A percentile compares a stretch with the other conserved stretches of the same genome.
phyloP scores from a whole-genome alignment of 2,888 invertebrate genomes.

The Thera britannica region DNA sequence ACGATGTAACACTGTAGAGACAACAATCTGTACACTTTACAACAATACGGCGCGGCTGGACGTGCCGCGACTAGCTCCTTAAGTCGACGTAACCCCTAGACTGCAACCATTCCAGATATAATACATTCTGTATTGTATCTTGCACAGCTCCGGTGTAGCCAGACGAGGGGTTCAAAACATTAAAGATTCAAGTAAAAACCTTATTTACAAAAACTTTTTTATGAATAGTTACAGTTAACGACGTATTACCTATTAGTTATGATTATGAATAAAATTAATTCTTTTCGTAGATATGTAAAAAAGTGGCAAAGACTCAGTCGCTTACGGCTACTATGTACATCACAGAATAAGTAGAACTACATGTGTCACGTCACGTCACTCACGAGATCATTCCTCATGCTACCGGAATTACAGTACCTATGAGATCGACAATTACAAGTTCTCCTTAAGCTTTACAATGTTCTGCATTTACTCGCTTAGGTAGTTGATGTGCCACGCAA shows the following conservation, averaged over 20 bases:
- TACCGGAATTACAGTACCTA: too few relatives aligned
- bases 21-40: conserved; percentile 20
- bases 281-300: conserved; percentile 80
- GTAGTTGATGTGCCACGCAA: too few relatives aligned
- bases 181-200: conserved; percentile 64
- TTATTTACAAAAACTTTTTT: conserved; percentile 71
- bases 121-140: background rate
- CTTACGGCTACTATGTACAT: conserved; percentile 80
- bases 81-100: background rate
- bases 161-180: background rate
- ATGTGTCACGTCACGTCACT: background rate
- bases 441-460: too few relatives aligned
- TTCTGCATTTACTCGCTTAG: too few relatives aligned
- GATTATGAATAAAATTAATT: conserved; percentile 52
- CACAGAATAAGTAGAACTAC: conserved; percentile 52
- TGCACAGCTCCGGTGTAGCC: background rate
- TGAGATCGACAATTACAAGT: too few relatives aligned
- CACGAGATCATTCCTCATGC: too few relatives aligned
- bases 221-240: conserved; percentile 32
- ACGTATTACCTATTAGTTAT: conserved; percentile 2
- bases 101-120: background rate
- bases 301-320: conserved; percentile 82
- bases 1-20: conserved; percentile 2
- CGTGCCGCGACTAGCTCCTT: background rate
- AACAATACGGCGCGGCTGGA: background rate